Evolutionary conservation across 2,113 vertebrate species (phyloP).

Genomic region (Gymnarchus niloticus): DNA sequence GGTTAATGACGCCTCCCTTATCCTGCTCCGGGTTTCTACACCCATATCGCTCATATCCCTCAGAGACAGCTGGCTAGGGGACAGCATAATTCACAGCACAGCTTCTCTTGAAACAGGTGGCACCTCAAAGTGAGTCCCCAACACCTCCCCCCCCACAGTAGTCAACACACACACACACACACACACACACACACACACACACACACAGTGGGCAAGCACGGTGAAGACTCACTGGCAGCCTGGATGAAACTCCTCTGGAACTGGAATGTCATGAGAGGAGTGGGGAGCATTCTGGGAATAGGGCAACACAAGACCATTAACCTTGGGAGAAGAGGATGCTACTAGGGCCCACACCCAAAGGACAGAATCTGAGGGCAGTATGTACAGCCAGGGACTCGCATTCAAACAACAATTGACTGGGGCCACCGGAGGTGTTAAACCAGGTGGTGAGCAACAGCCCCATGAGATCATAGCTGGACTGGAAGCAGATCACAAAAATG

Average conservation of each 20-base stretch:
- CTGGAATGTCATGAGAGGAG: constrained; percentile 97
- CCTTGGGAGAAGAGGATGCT: constrained; percentile 3
- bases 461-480: no score
- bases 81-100: background rate
- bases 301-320: no score
- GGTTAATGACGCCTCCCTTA: background rate
- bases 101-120: background rate
- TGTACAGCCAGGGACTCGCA: no score
- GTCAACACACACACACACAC: background rate
- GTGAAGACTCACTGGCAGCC: constrained; percentile 85
- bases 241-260: constrained; percentile 99
- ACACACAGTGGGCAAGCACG: background rate
- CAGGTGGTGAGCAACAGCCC: no score
- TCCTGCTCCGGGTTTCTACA: background rate
- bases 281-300: constrained; percentile 83
- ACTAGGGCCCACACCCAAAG: background rate
- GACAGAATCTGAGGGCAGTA: background rate
- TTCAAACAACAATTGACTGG: no score
- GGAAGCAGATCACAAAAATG: no score
- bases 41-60: no score
- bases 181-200: background rate
- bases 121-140: no score
- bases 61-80: background rate
- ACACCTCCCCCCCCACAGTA: no score
- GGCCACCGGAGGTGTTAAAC: no score